A percentile compares a stretch with the other conserved stretches of the same genome.
Evolutionary conservation across 1,140 invertebrate genomes (phyloP).

Genomic region (Aphidius ervi): DNA sequence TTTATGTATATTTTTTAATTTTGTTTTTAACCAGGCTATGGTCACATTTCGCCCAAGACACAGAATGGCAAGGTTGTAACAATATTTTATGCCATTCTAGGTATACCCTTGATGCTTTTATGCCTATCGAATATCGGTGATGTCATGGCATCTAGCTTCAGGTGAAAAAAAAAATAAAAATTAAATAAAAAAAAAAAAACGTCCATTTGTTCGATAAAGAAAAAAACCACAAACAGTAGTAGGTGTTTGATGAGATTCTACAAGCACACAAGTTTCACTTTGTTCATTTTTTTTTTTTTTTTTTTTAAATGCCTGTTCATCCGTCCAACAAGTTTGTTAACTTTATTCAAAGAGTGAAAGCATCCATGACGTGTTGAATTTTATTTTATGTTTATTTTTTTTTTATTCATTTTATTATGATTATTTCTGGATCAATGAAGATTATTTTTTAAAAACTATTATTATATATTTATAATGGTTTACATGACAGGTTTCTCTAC

Average conservation of each 20-base stretch:
- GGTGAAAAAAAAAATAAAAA: slow-evolving; percentile 46
- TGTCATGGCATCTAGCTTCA: slow-evolving; percentile 90
- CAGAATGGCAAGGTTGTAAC: slow-evolving; percentile 88
- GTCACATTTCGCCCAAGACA: slow-evolving; percentile 92
- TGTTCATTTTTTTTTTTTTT: not conserved
- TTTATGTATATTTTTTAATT: slow-evolving; percentile 20
- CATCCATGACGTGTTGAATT: slow-evolving; percentile 11
- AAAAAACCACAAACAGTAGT: too few species aligned
- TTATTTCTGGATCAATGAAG: too few species aligned
- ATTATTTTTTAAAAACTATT: not conserved
- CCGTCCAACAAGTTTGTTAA: slow-evolving; percentile 10
- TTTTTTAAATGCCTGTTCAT: slow-evolving; percentile 7
- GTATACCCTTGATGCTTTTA: slow-evolving; percentile 90
- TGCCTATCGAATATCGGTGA: slow-evolving; percentile 95
- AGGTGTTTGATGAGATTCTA: too few species aligned
- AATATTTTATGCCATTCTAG: slow-evolving; percentile 92
- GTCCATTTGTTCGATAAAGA: slow-evolving; percentile 1
- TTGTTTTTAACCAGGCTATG: slow-evolving; percentile 78
- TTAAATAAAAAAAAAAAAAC: slow-evolving; percentile 7
- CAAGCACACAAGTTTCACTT: not conserved
- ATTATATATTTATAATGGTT: slow-evolving; percentile 6
- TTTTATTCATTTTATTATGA: too few species aligned
- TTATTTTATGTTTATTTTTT: too few species aligned
- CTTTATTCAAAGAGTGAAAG: slow-evolving; percentile 8
- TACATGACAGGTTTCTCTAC: slow-evolving; percentile 68